Conservation (phyloP, 2,113 vertebrate species). For the Isurus oxyrinchus region DNA sequence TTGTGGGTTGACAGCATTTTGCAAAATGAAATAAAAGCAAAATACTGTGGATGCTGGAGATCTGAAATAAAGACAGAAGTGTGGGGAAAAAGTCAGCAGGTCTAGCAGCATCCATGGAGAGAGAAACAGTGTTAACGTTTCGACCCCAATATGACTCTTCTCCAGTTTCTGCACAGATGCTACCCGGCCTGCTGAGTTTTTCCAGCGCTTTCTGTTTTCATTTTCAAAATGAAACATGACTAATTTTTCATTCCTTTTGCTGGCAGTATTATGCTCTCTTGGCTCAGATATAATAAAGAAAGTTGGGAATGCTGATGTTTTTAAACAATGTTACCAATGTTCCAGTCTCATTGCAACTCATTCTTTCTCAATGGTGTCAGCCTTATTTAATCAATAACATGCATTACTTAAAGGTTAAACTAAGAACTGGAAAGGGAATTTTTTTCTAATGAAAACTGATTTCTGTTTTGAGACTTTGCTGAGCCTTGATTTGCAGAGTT, state of each 20-base stretch:
- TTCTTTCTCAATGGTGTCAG: background rate
- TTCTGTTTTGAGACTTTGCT: background rate
- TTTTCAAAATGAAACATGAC: background rate
- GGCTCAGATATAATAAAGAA: background rate
- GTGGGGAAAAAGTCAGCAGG: no score
- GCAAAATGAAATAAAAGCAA: no score
- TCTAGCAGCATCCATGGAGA: no score
- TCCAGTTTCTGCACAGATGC: no score
- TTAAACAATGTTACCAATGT: background rate
- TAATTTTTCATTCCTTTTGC: background rate
- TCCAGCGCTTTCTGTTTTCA: no score
- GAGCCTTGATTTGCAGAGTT: background rate
- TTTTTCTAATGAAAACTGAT: background rate
- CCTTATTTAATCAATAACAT: background rate
- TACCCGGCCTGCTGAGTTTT: no score
- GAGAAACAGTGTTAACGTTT: no score
- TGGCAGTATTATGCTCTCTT: background rate
- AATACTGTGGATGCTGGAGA: no score
- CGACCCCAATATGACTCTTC: no score
- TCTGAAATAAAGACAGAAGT: no score
- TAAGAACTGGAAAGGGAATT: background rate
- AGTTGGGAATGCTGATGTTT: background rate
- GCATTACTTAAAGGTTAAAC: background rate
- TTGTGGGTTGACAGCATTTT: background rate
- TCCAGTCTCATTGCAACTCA: background rate